phyloP scores from a whole-genome alignment of 2,113 vertebrate species.

The Marmota monax region DNA sequence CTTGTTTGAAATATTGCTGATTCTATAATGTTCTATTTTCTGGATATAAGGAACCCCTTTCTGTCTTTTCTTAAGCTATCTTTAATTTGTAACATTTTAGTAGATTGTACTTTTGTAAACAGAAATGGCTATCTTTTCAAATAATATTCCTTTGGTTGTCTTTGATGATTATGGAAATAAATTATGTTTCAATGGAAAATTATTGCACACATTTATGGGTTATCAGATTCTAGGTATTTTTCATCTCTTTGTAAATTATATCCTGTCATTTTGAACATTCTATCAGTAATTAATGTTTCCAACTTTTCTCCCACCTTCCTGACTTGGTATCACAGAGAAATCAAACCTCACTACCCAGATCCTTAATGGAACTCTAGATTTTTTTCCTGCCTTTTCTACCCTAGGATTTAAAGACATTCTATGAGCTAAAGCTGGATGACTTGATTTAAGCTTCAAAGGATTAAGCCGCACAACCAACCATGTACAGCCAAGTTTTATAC shows the following conservation, averaged over 20 bases:
- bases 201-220: background rate
- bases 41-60: background rate
- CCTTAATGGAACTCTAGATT: background rate
- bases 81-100: background rate
- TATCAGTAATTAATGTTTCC: background rate
- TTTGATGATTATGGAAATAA: background rate
- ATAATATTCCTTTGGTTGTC: background rate
- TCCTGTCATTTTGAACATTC: background rate
- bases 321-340: background rate
- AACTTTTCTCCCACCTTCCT: background rate
- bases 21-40: no score
- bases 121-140: no score
- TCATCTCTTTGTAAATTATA: background rate
- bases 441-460: background rate
- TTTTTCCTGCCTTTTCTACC: background rate
- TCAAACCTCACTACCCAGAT: background rate
- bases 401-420: background rate
- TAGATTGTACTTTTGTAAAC: background rate
- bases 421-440: background rate
- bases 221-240: background rate
- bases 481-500: background rate
- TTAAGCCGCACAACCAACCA: background rate
- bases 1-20: background rate
- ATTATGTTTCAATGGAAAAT: background rate
- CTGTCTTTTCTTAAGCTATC: background rate